phyloP scores from a whole-genome alignment of 2,113 vertebrate genomes.

The Nannospalax galili region DNA sequence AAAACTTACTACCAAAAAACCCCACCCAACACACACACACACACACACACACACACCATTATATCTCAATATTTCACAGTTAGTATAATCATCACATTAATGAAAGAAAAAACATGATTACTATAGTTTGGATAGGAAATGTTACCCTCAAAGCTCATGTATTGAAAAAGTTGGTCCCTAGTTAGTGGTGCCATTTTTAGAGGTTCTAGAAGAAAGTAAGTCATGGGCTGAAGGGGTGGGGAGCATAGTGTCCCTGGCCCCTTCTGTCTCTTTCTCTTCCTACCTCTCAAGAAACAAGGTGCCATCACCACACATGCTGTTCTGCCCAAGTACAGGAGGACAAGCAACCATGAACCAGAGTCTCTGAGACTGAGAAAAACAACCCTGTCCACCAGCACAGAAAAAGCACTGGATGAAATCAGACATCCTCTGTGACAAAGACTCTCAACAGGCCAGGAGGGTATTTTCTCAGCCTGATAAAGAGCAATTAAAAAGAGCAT shows the following conservation, averaged over 20 bases:
- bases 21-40: not conserved
- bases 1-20: too few species aligned
- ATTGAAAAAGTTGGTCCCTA: not conserved
- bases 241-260: too few species aligned
- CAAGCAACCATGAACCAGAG: too few species aligned
- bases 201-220: not conserved
- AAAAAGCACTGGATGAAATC: not conserved
- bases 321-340: not conserved
- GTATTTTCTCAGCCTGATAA: not conserved
- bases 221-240: not conserved
- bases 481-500: not conserved
- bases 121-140: not conserved
- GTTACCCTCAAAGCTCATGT: not conserved
- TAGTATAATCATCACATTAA: not conserved
- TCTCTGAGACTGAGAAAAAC: not conserved
- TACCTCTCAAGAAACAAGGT: not conserved
- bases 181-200: not conserved
- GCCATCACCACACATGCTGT: too few species aligned
- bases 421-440: not conserved
- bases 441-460: not conserved
- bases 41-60: too few species aligned
- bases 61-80: not conserved
- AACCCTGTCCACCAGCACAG: not conserved
- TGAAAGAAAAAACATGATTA: slow-evolving; percentile 28
- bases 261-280: not conserved